These are phyloP conservation scores for Capromys pilorides DNA, from an alignment of 2,797 vertebrate genomes.

Conservation along the genomic window DNA sequence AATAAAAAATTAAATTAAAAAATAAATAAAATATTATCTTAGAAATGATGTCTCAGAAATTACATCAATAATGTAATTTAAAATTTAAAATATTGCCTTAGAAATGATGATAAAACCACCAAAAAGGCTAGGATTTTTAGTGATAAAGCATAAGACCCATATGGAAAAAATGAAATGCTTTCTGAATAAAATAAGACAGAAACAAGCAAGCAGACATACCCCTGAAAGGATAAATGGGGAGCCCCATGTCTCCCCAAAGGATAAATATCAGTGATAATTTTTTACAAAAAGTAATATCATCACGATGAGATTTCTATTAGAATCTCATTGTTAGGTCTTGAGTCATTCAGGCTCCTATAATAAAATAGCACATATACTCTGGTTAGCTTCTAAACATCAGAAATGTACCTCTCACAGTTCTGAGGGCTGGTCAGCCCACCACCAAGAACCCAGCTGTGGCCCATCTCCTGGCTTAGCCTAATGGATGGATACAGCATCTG, in stretches of 20 bases:
- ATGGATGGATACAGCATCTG: background rate
- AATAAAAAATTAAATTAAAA: too few species aligned
- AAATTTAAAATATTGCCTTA: background rate
- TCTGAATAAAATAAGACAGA: slow-evolving; percentile 28
- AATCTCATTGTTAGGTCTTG: background rate
- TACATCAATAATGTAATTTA: too few species aligned
- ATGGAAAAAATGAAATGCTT: background rate
- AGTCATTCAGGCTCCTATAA: background rate
- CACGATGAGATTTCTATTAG: background rate
- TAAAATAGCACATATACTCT: background rate
- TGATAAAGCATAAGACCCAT: background rate
- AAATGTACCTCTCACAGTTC: too few species aligned
- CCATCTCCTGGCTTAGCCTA: background rate
- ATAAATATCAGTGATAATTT: background rate
- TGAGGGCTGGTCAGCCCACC: too few species aligned
- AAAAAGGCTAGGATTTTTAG: background rate
- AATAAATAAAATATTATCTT: background rate
- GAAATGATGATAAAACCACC: background rate
- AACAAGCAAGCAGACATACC: too few species aligned
- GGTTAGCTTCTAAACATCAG: background rate
- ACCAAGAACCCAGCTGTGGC: background rate
- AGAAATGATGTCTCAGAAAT: background rate
- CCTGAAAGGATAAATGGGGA: too few species aligned
- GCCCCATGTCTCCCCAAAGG: too few species aligned
- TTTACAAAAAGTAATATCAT: background rate